phyloP scores from a whole-genome alignment of 2,113 vertebrate genomes.

The Hypocryptadius cinnamomeus region DNA sequence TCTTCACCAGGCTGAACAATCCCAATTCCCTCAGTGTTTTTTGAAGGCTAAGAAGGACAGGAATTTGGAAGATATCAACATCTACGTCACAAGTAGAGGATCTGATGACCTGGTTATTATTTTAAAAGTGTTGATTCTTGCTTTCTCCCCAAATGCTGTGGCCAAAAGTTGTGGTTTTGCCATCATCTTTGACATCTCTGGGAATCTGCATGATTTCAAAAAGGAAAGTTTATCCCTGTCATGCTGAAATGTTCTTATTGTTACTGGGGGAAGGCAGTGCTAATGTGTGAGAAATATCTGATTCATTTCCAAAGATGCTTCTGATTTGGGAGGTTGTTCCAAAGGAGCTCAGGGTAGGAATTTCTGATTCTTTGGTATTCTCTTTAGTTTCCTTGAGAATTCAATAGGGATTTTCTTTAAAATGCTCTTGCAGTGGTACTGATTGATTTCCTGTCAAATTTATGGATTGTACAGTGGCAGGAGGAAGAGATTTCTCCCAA shows the following conservation, averaged over 20 bases:
- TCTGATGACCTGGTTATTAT: not conserved
- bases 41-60: not conserved
- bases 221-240: not conserved
- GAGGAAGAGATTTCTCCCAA: conserved; percentile 10
- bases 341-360: not conserved
- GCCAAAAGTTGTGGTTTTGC: not conserved
- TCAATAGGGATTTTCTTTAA: conserved; percentile 16
- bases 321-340: not conserved
- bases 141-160: not conserved
- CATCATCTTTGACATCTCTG: not conserved
- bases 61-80: not conserved
- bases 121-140: not conserved
- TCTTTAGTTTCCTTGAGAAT: not conserved
- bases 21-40: not conserved
- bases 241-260: not conserved
- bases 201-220: not conserved
- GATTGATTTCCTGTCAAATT: conserved; percentile 50
- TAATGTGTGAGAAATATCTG: not conserved
- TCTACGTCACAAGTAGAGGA: not conserved
- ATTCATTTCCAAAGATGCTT: not conserved
- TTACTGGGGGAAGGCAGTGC: not conserved
- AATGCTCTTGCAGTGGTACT: conserved; percentile 5
- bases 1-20: not conserved
- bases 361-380: not conserved
- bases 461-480: conserved; percentile 21